Evolutionary conservation across 1,140 invertebrate species (phyloP), one percentile per base, ranked within the genome.

Genomic region (Thalassaphorura encarpata): DNA sequence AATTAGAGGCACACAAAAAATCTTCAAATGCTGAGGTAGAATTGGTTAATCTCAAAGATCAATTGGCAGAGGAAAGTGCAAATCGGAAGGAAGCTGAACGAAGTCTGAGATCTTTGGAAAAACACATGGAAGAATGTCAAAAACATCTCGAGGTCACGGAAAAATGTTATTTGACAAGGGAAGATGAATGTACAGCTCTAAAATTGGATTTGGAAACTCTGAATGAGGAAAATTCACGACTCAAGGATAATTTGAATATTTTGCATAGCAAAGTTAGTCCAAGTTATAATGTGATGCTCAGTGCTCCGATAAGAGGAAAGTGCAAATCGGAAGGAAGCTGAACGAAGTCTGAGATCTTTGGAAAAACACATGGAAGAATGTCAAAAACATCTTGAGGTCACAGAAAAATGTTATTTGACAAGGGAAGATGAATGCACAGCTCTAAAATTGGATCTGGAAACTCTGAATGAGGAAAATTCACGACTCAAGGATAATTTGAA

Each of bases 121-220:
- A 53, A 6, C 50, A 62, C 18, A 43, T 67, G n/a, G 67, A 67
- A 45, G 36, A 57, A 13, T 51, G 27, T 21, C 54, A 62, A 11
- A 42, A 62, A 27, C 58, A 59, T 19, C 27, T 64, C 2, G 61
- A 68, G 52, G 60, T 58, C 0, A 62, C 63, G 4, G 67, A 69
- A 40, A 49, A 58, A 46, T 64, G 56, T 41, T 58, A 67, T 42
- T 42, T 62, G 6, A 42, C 56, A 21, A 65, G 61, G 50, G 67
- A 69, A 46, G 67, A 69, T 59, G 68, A 69, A 49, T 60, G 55
- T 41, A 59, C 61, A 13, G 64, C 67, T 51, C 39, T 69, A 3
- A 69, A 69, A 53, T 54, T 69, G 40, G 68, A 69, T 49, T 27
- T 69, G 8, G 68, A 69, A n/a, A 69, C 67, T 8, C 53, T 69